Conservation (phyloP, 2,113 vertebrate species). For the Callospermophilus lateralis region DNA sequence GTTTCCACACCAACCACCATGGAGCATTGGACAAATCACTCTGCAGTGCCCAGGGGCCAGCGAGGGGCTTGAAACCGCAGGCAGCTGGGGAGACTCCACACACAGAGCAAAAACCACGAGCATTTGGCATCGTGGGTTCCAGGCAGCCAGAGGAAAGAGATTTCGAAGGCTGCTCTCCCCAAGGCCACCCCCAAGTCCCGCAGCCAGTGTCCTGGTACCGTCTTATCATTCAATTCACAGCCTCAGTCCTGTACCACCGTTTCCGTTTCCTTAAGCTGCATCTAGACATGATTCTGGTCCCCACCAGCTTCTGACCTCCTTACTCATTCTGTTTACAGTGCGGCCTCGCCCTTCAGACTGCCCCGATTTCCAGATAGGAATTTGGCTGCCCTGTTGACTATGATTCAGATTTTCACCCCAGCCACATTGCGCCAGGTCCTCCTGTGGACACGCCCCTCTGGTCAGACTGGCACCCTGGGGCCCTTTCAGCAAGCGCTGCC, state of each 20-base stretch:
- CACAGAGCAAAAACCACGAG: background rate
- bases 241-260: background rate
- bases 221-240: conserved; percentile 57
- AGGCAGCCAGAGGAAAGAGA: too few relatives aligned
- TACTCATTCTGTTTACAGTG: conserved; percentile 81
- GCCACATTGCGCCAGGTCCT: conserved; percentile 25
- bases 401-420: conserved; percentile 70
- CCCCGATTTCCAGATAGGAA: conserved; percentile 82
- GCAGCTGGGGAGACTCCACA: background rate
- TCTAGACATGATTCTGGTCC: conserved; percentile 73
- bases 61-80: background rate
- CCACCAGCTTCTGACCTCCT: conserved; percentile 80
- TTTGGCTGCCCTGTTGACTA: conserved; percentile 75
- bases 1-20: background rate
- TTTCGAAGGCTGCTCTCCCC: too few relatives aligned
- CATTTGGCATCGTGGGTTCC: too few relatives aligned
- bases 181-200: too few relatives aligned
- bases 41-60: background rate
- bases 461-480: background rate
- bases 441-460: background rate
- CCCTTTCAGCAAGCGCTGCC: background rate
- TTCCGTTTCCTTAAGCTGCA: conserved; percentile 72
- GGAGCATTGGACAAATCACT: background rate
- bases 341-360: conserved; percentile 76
- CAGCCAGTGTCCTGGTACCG: background rate